A percentile compares a stretch with the other conserved stretches of the same genome.
phyloP scores from a whole-genome alignment of 2,113 vertebrate species.

The Thunnus thynnus region DNA sequence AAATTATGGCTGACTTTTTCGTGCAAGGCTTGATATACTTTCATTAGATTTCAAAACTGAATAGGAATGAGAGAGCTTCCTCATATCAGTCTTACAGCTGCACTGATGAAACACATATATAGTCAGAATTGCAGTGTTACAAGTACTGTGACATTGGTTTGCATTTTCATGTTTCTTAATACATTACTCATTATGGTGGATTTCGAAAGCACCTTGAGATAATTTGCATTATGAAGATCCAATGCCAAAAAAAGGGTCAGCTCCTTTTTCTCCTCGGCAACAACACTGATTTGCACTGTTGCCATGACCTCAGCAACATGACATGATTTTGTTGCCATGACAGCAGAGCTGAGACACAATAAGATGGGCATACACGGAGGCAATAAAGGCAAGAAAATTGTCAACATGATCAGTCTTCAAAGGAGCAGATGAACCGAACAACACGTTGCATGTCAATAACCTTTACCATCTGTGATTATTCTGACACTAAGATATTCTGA shows the following conservation, averaged over 20 bases:
- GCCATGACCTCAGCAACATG: conserved; percentile 80
- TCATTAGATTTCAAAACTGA: conserved; percentile 10
- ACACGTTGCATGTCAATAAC: conserved; percentile 21
- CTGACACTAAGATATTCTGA: conserved; percentile 1
- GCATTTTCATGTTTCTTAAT: conserved; percentile 4
- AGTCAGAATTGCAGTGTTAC: not conserved
- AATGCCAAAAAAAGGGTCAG: conserved; percentile 53
- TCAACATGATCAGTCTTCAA: conserved; percentile 42
- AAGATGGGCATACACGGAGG: conserved; percentile 61
- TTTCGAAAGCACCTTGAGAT: conserved; percentile 16
- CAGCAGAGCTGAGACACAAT: conserved; percentile 75
- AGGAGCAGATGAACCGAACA: conserved; percentile 45
- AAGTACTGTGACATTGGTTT: not conserved
- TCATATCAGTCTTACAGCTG: not conserved
- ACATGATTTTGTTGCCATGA: conserved; percentile 81
- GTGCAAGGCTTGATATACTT: conserved; percentile 4
- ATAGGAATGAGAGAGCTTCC: not conserved
- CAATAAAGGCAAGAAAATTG: conserved; percentile 67
- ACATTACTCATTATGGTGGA: not conserved
- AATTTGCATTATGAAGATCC: conserved; percentile 49
- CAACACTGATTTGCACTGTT: conserved; percentile 73
- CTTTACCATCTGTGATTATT: conserved; percentile 32
- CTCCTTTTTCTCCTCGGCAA: conserved; percentile 75
- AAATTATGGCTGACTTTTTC: not conserved
- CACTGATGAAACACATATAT: not conserved